Evolutionary conservation across 37 sponge, comb jelly and placozoan genomes (phyloP).

Genomic region (Crambe crambe): DNA sequence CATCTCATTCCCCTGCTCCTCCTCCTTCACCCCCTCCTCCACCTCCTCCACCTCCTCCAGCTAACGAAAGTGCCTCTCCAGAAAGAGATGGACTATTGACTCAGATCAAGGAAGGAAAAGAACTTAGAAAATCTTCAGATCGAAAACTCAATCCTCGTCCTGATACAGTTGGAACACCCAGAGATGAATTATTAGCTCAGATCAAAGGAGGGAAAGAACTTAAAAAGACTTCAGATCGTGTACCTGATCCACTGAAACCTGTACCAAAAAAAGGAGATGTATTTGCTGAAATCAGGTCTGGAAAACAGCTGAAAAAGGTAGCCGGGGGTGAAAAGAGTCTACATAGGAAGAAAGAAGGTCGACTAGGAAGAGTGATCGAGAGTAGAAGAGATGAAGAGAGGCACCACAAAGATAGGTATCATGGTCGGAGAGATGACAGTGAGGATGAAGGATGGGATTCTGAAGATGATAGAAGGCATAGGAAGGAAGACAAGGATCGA

Average conservation of each 20-base stretch:
- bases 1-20: not conserved
- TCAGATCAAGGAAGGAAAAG: slow-evolving; percentile 13
- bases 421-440: not conserved
- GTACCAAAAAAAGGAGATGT: slow-evolving; percentile 12
- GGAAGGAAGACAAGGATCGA: not conserved
- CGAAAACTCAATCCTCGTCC: not conserved
- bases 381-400: not conserved
- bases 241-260: not conserved
- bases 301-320: slow-evolving; percentile 28
- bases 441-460: not conserved
- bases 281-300: slow-evolving; percentile 21
- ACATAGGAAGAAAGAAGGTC: not conserved
- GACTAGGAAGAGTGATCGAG: not conserved
- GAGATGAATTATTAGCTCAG: slow-evolving; percentile 53
- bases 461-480: not conserved
- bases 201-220: slow-evolving; percentile 49
- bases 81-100: slow-evolving; percentile 33
- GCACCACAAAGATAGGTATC: not conserved
- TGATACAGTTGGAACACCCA: not conserved
- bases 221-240: slow-evolving; percentile 3
- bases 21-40: not conserved
- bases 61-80: not conserved
- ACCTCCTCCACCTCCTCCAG: slow-evolving; percentile 11
- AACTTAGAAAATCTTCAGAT: slow-evolving; percentile 20
- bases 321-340: slow-evolving; percentile 13